Percentiles rank a stretch among this genome's conserved stretches.
phyloP scores from a whole-genome alignment of 2,888 invertebrate genomes.

The Scaptomyza polygonia region DNA sequence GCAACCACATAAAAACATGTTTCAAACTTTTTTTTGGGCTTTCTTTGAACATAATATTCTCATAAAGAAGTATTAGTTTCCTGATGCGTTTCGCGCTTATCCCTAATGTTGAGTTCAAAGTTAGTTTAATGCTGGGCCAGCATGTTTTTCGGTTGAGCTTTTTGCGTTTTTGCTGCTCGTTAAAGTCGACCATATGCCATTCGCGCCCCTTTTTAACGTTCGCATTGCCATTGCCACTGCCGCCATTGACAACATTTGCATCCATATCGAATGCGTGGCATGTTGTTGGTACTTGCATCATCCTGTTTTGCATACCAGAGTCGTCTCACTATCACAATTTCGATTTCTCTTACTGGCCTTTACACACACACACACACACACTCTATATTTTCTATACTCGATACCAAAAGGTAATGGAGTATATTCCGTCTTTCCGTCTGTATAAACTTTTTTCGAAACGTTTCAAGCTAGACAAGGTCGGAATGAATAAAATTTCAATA shows the following conservation, averaged over 20 bases:
- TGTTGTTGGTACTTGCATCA: slow-evolving; percentile 42
- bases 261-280: slow-evolving; percentile 54
- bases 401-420: too few relatives aligned
- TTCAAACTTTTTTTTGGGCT: too few relatives aligned
- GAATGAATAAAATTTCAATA: too few relatives aligned
- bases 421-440: too few relatives aligned
- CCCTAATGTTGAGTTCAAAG: slow-evolving; percentile 16
- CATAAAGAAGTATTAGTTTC: not conserved
- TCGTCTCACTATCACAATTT: not conserved
- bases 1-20: too few relatives aligned
- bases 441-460: too few relatives aligned
- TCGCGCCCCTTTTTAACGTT: not conserved
- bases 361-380: not conserved
- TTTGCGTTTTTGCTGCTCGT: not conserved
- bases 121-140: slow-evolving; percentile 5
- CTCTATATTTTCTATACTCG: too few relatives aligned
- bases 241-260: slow-evolving; percentile 26
- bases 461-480: too few relatives aligned
- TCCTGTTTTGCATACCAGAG: slow-evolving; percentile 44
- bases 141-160: slow-evolving; percentile 6
- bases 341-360: not conserved
- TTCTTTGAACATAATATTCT: too few relatives aligned
- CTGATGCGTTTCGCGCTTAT: not conserved
- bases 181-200: slow-evolving; percentile 8
- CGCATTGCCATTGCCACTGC: slow-evolving; percentile 20